Evolutionary conservation across 2,888 invertebrate genomes (phyloP), one percentile per base, ranked within the genome.

Genomic region (Cyrtodaria siliqua): DNA sequence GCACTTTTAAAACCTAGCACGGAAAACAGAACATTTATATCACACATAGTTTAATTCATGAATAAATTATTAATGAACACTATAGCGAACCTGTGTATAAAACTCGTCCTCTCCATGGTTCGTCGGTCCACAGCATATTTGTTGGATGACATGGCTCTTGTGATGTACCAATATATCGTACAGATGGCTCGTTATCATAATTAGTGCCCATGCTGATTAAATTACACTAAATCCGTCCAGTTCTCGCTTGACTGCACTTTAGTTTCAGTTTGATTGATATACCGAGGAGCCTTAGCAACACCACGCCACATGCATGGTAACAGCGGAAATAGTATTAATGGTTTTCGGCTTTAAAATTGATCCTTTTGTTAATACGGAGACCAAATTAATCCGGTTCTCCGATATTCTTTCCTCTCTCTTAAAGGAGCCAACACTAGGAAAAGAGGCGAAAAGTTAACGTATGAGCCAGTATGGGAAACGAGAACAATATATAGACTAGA

Each of bases 11-110:
- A n/a, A n/a, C n/a, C n/a, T n/a, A n/a, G n/a, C n/a, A n/a, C n/a
- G n/a, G n/a, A n/a, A n/a, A n/a, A n/a, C n/a, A n/a, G n/a, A n/a
- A n/a, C n/a, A n/a, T n/a, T n/a, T n/a, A n/a, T n/a, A n/a, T n/a
- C n/a, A n/a, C n/a, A n/a, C n/a, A n/a, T n/a, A n/a, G n/a, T n/a
- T n/a, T n/a, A n/a, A n/a, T n/a, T n/a, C n/a, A n/a, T n/a, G n/a
- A n/a, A n/a, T n/a, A n/a, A n/a, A n/a, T n/a, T n/a, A n/a, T n/a
- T n/a, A n/a, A n/a, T n/a, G n/a, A n/a, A n/a, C n/a, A n/a, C n/a
- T n/a, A n/a, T n/a, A n/a, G n/a, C n/a, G n/a, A n/a, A 86, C 86
- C 86, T 64, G 86, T 85, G 68, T 77, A 86, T 33, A 82, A 63
- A 64, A 86, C 79, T 62, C 85, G 57, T 20, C 86, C 86, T 47